Base-by-base conservation (phyloP, 2,113 vertebrate species). In the Scatophagus argus region DNA sequence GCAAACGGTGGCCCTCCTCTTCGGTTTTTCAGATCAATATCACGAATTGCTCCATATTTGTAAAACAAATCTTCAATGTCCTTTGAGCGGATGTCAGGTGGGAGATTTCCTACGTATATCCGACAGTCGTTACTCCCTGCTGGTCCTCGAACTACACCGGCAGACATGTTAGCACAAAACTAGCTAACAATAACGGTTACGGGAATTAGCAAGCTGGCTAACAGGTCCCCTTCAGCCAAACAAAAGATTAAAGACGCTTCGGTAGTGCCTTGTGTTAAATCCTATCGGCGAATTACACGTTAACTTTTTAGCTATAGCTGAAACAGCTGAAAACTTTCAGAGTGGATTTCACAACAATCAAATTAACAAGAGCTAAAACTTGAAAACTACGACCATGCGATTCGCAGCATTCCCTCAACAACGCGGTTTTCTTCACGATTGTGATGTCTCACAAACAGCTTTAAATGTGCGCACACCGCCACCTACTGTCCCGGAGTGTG, bases 121-220 rank as follows among this genome's bases (percentile, higher is more conserved):
- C 95, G 96, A 92, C 98, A 99, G 84, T 99, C 98, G 93, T 99
- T 99, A 85, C 96, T 99, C 54, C 98, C 98, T 17, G 97, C 95
- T 19, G 97, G 97, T 90, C 97, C 97, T 80, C 97, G 96, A 47
- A 98, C 94, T 79, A 98, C 94, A 90, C 97, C 95, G 17, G 96
- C 96, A 72, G 97, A 97, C 97, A 97, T 97, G 72, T 56, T 89
- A 47, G 47, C 82, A 70, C 68, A 64, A 61, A 65, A 8, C 43
- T 17, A 70, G 79, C 67, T 41, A 74, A 11, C 31, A 38, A 13
- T 32, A 83, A 34, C 47, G 27, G 25, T 8, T 31, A n/a, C 25
- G 49, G 59, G 74, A 86, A 52, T 82, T 78, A 87, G 81, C 86
- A 56, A 3, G 17, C 27, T 3, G 39, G 79, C 77, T 66, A 56